These are phyloP conservation scores for Nephila pilipes DNA, from an alignment of 1,140 invertebrate species.

Conservation along the genomic window DNA sequence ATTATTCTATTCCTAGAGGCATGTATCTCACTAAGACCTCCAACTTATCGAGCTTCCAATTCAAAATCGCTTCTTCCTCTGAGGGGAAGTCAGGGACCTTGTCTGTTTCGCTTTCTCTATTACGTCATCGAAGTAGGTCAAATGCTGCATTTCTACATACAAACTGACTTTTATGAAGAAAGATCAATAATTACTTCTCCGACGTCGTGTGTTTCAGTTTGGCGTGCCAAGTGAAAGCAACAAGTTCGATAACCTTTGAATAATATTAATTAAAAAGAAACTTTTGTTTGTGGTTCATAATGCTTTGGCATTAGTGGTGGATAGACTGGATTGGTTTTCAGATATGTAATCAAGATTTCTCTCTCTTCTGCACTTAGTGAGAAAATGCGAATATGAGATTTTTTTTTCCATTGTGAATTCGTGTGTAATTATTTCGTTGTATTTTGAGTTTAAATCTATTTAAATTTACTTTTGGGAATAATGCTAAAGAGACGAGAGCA, in stretches of 20 bases:
- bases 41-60: background rate
- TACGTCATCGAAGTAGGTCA: background rate
- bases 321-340: background rate
- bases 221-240: background rate
- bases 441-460: no score
- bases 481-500: no score
- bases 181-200: constrained; percentile 19
- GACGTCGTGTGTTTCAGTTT: background rate
- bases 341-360: no score
- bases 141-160: background rate
- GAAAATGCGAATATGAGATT: no score
- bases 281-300: background rate
- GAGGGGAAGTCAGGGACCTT: constrained; percentile 5
- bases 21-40: background rate
- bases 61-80: background rate
- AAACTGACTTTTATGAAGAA: background rate
- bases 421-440: no score
- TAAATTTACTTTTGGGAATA: no score
- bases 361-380: no score
- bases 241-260: constrained; percentile 20
- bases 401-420: no score
- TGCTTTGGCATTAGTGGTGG: background rate
- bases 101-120: constrained; percentile 1
- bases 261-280: background rate
- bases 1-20: background rate